Evolutionary conservation across 2,113 vertebrate genomes (phyloP), one percentile per base, ranked within the genome.

Genomic region (Silurus glanis): DNA sequence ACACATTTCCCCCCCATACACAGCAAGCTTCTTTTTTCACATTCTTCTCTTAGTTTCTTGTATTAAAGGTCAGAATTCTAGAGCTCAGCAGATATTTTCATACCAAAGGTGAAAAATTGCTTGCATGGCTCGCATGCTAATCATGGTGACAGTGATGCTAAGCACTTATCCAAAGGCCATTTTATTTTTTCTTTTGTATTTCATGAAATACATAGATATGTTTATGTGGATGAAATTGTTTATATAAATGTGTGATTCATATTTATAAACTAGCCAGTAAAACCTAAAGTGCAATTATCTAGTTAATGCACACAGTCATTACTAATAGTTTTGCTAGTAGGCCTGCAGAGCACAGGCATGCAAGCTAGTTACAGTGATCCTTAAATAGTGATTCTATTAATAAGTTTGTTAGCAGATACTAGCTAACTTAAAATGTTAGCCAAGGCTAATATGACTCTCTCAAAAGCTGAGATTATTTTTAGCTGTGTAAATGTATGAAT

Each of bases 41-140:
- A 9, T 78, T 23, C n/a, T 8, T 25, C 10, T 72, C 7, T n/a
- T 49, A n/a, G 47, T 13, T 51, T 79, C 76, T 25, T 79, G 14
- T 79, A 79, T 37, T 79, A 79, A 79, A 79, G 76, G 55, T 79
- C 76, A 79, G 53, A 79, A 58, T 58, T 79, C 16, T 25, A 53
- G 25, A 78, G 55, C 5, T 56, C 76, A 59, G 76, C 51, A 53
- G 25, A 78, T 51, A 14, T 37, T 37, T 19, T 58, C 55, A 79
- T 79, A 37, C 19, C 53, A 58, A 53, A 79, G 76, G 25, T 37
- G 25, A 79, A 79, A 79, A 79, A 59, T 79, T 56, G 55, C 76
- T 59, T 9, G 9, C 76, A 56, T 58, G 55, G 19, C 25, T 59
- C 9, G 76, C 53, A 79, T 79, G 55, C 53, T 79, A 79, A 79